Conservation (phyloP, 1,140 invertebrate species). For the Episyrphus balteatus region DNA sequence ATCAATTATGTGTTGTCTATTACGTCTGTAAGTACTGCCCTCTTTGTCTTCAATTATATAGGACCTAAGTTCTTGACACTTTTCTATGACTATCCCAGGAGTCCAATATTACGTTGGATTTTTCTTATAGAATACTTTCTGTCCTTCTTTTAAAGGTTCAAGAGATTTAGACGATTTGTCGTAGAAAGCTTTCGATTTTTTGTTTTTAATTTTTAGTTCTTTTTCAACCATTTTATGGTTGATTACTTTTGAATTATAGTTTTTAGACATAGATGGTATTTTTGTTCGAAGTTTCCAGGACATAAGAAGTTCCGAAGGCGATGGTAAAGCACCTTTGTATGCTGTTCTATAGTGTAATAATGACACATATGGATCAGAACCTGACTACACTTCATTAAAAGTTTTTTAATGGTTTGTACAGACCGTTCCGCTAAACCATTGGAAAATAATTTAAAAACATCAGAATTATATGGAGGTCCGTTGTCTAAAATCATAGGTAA, state of each 20-base stretch:
- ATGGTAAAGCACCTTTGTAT: constrained; percentile 4
- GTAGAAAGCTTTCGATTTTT: too few relatives aligned
- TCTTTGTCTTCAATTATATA: too few relatives aligned
- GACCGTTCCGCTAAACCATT: constrained; percentile 37
- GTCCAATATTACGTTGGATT: too few relatives aligned
- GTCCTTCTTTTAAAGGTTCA: too few relatives aligned
- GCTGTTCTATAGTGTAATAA: constrained; percentile 19
- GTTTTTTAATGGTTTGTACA: constrained; percentile 22
- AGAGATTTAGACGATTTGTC: too few relatives aligned
- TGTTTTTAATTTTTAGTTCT: too few relatives aligned
- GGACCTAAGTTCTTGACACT: too few relatives aligned
- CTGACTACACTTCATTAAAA: constrained; percentile 17
- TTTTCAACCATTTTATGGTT: neutral
- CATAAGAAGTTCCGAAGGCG: constrained; percentile 1
- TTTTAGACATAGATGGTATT: neutral
- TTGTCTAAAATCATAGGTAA: constrained; percentile 6
- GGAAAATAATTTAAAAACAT: constrained; percentile 20
- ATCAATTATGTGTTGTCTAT: too few relatives aligned
- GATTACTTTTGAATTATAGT: neutral
- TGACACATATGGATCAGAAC: constrained; percentile 13
- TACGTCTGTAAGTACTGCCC: too few relatives aligned
- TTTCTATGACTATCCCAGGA: too few relatives aligned
- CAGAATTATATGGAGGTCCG: constrained; percentile 4
- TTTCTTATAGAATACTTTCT: too few relatives aligned
- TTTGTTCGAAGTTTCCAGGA: constrained; percentile 1